These are phyloP conservation scores for Caenorhabditis sp. DNA, from an alignment of 2,888 invertebrate genomes.

Conservation along the genomic window DNA sequence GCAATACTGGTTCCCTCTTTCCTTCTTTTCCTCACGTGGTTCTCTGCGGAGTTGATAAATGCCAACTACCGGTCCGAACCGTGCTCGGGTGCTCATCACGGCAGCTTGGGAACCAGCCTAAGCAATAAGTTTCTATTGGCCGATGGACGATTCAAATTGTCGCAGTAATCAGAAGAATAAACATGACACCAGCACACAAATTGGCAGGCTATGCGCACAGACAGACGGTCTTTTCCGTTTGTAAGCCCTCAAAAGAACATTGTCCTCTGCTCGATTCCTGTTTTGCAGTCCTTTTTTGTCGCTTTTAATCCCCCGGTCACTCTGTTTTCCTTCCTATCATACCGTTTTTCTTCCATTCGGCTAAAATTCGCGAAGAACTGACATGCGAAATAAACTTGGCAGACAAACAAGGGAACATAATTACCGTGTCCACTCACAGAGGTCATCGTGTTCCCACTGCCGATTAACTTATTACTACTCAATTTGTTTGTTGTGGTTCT, in stretches of 20 bases:
- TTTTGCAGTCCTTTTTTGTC: constrained; percentile 28
- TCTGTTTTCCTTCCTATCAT: constrained; percentile 32
- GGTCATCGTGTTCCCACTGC: constrained; percentile 32
- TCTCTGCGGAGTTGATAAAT: no score
- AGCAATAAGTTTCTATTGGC: constrained; percentile 9
- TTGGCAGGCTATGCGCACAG: constrained; percentile 2
- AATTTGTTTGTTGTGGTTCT: constrained; percentile 35
- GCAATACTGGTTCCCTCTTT: no score
- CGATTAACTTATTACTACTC: constrained; percentile 51
- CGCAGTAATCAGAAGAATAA: constrained; percentile 37
- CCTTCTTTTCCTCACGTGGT: no score
- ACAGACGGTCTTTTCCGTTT: constrained; percentile 32
- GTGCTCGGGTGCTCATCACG: neutral
- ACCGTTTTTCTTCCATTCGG: neutral
- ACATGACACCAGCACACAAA: constrained; percentile 39
- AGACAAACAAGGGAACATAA: constrained; percentile 39
- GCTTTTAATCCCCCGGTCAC: constrained; percentile 33
- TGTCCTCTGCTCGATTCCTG: constrained; percentile 9
- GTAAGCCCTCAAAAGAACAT: constrained; percentile 48
- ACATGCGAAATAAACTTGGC: no score
- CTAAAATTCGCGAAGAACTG: neutral
- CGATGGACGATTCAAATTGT: constrained; percentile 18
- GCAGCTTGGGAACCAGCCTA: neutral
- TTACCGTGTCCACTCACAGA: constrained; percentile 28
- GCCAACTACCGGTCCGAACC: neutral